These are phyloP conservation scores for Mnemiopsis leidyi DNA, from an alignment of 37 sponge, comb jelly and placozoan species.

Conservation along the genomic window DNA sequence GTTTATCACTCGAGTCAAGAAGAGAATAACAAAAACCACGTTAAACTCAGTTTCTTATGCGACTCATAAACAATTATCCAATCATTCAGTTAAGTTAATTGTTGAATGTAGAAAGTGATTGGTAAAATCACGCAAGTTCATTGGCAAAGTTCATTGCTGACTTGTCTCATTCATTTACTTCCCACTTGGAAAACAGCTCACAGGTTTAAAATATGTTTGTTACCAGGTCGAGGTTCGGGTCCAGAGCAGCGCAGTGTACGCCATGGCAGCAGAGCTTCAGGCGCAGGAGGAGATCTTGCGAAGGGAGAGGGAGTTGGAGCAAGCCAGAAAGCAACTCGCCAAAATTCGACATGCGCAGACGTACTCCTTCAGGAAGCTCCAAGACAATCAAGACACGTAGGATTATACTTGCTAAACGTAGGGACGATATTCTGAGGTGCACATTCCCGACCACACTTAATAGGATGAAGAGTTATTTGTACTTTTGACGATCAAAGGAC, in stretches of 20 bases:
- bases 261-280: conserved; percentile 80
- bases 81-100: too few species aligned
- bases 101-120: too few species aligned
- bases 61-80: too few species aligned
- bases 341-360: conserved; percentile 68
- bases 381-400: neutral
- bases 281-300: conserved; percentile 76
- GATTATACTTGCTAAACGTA: neutral
- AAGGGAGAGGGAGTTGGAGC: conserved; percentile 87
- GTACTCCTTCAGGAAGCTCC: conserved; percentile 57
- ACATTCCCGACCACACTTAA: neutral
- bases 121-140: too few species aligned
- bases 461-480: neutral
- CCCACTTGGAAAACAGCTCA: too few species aligned
- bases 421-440: neutral
- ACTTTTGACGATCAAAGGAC: neutral
- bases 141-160: too few species aligned
- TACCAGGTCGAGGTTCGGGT: conserved; percentile 35
- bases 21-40: too few species aligned
- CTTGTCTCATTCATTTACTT: too few species aligned
- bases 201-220: too few species aligned
- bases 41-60: too few species aligned
- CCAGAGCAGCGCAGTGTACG: conserved; percentile 54
- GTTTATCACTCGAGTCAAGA: too few species aligned
- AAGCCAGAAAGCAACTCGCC: conserved; percentile 75